Conservation (phyloP, 2,888 invertebrate genomes). For the Nemotelus pantherinus region DNA sequence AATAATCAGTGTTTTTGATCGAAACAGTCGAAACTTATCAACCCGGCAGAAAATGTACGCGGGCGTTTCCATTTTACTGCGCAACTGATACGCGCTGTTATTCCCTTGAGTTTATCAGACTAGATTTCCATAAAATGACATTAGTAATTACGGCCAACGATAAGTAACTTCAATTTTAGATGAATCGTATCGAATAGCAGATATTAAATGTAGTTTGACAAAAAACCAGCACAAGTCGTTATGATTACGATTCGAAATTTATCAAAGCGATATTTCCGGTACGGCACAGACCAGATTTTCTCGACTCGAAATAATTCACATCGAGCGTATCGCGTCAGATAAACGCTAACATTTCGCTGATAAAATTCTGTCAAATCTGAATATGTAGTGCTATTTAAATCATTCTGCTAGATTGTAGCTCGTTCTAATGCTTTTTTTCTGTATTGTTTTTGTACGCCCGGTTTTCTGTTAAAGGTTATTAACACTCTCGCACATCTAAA, state of each 20-base stretch:
- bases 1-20: no score
- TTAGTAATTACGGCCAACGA: background rate
- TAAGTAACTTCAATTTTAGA: background rate
- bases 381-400: slow-evolving; percentile 8
- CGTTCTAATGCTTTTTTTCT: background rate
- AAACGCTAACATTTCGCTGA: slow-evolving; percentile 16
- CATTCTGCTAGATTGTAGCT: background rate
- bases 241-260: slow-evolving; percentile 10
- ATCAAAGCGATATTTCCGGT: slow-evolving; percentile 20
- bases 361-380: background rate
- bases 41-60: no score
- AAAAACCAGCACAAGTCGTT: slow-evolving; percentile 4
- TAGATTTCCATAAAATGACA: background rate
- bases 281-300: background rate
- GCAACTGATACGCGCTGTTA: no score
- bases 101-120: no score
- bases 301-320: slow-evolving; percentile 12
- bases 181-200: background rate
- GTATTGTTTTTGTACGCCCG: background rate
- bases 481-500: slow-evolving; percentile 9
- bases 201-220: background rate
- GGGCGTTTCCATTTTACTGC: no score
- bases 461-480: background rate
- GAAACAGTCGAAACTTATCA: no score
- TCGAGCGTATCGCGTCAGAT: background rate